Evolutionary conservation across 2,888 invertebrate species (phyloP).

Genomic region (Phalera bucephala): DNA sequence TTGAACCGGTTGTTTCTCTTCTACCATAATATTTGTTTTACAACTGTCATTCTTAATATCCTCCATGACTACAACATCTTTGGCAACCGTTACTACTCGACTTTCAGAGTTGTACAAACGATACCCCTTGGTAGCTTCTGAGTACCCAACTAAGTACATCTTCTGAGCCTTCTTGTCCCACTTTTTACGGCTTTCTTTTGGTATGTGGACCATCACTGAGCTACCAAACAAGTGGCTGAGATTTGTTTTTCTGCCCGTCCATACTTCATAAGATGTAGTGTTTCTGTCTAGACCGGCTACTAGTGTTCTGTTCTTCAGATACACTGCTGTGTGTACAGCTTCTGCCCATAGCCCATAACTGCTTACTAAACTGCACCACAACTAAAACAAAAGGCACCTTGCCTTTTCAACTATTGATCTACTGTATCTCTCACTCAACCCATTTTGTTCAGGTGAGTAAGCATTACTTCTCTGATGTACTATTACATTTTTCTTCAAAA

Average conservation of each 20-base stretch:
- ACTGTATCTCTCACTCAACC: not conserved
- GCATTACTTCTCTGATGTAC: slow-evolving; percentile 3
- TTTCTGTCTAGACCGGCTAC: not conserved
- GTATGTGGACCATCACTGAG: slow-evolving; percentile 6
- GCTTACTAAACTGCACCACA: not conserved
- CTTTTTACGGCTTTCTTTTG: slow-evolving; percentile 5
- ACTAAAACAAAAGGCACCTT: too few relatives aligned
- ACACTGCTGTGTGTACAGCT: too few relatives aligned
- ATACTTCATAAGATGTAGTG: slow-evolving; percentile 3
- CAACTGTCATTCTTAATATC: not conserved
- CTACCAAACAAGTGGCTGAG: slow-evolving; percentile 4
- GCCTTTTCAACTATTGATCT: too few relatives aligned
- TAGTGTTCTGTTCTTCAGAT: not conserved
- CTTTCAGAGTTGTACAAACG: slow-evolving; percentile 21
- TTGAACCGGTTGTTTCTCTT: slow-evolving; percentile 7
- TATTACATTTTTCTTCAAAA: not conserved
- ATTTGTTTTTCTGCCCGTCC: slow-evolving; percentile 3
- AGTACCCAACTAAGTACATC: slow-evolving; percentile 28
- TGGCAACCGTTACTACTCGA: not conserved
- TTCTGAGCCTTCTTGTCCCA: slow-evolving; percentile 8
- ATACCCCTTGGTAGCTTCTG: slow-evolving; percentile 29
- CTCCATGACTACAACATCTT: slow-evolving; percentile 22
- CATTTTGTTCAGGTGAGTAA: slow-evolving; percentile 3
- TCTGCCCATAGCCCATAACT: not conserved
- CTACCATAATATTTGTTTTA: slow-evolving; percentile 4